A percentile compares a stretch with the other conserved stretches of the same genome.
Evolutionary conservation across 2,888 invertebrate species (phyloP).

Genomic region (Altica lythri): DNA sequence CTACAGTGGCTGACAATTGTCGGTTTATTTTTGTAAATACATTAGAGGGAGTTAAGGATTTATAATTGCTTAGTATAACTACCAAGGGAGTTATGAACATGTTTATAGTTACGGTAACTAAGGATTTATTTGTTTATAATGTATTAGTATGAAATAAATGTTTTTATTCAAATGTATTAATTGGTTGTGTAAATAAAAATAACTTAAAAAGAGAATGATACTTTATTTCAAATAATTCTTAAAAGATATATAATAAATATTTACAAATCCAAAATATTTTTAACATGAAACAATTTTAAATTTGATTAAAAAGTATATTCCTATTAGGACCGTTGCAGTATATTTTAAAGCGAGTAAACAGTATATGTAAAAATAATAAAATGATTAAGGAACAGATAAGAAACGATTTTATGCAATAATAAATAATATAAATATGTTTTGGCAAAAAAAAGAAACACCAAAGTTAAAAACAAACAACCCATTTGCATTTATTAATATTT

Average conservation of each 20-base stretch:
- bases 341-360: background rate
- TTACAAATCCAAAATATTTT: conserved; percentile 30
- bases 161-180: too few relatives aligned
- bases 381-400: conserved; percentile 1
- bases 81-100: too few relatives aligned
- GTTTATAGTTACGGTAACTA: too few relatives aligned
- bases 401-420: conserved; percentile 10
- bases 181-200: conserved; percentile 1
- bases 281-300: conserved; percentile 26
- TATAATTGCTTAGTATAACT: too few relatives aligned
- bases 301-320: conserved; percentile 24
- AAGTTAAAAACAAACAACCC: conserved; percentile 20
- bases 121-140: too few relatives aligned
- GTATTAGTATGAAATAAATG: too few relatives aligned
- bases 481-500: too few relatives aligned
- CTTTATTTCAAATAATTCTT: conserved; percentile 24
- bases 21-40: too few relatives aligned
- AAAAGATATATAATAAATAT: conserved; percentile 31
- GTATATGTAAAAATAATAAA: conserved; percentile 9
- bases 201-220: conserved; percentile 20
- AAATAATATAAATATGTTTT: conserved; percentile 19
- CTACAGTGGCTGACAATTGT: too few relatives aligned
- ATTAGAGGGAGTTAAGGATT: too few relatives aligned
- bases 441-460: conserved; percentile 20
- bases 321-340: background rate